Evolutionary conservation across 1,140 invertebrate genomes (phyloP), one percentile per base, ranked within the genome.

Genomic region (Bursaphelenchus mucronatus): DNA sequence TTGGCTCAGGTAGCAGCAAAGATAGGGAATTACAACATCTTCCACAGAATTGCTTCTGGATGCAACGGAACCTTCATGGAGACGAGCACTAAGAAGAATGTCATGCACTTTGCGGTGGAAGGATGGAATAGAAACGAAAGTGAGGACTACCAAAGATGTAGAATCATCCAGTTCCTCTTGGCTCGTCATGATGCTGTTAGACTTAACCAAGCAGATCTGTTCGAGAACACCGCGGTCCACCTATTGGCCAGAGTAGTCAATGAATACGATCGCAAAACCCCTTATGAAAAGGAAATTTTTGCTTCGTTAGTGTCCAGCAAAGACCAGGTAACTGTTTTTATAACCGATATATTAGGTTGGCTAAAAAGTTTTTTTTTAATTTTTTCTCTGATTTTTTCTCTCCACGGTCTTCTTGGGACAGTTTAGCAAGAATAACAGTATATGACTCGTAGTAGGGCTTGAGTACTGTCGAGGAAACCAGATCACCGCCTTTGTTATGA

Each of bases 221-320:
- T 15, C 49, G 49, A 19, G 15, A 50, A 50, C 49, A 17, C 49
- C 15, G 15, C 49, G 15, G 19, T 19, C 19, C 49, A 50, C 49
- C 49, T 50, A 5, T 50, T 50, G 49, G 49, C 49, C 15, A 15
- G 49, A 15, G 49, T 50, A 19, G 49, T 50, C 49, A 50, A 50
- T 19, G 49, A 50, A 19, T 17, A 3, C 15, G 49, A 50, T 5
- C 15, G 19, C 15, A 15, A 19, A 15, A 19, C 49, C 1, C 49
- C 49, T 19, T 50, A 17, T 5, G 15, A 15, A 19, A 15, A 17
- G 1, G 5, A 15, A 15, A 19, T 50, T 5, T 50, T 50, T 5
- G 15, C 1, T 19, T 15, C 49, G 15, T 5, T 50, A 30, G 30
- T 30, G 30, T 30, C 30, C 30, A 30, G 30, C 30, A 30, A 30